Conservation (phyloP, 1,140 invertebrate genomes). For the Eriocheir sinensis region DNA sequence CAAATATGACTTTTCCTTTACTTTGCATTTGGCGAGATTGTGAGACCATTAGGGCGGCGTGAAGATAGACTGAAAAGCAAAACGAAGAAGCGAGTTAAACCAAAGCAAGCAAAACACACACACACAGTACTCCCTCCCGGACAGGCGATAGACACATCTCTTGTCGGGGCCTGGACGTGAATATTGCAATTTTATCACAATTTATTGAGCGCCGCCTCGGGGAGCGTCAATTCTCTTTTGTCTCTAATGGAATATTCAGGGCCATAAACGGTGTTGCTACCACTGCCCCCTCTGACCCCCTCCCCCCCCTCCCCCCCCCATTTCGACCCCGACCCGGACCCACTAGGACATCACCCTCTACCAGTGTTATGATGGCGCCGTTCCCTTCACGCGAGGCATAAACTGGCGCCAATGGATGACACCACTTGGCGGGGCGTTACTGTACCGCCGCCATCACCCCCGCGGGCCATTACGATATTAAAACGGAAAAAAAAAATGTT, state of each 20-base stretch:
- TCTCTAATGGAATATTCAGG: slow-evolving; percentile 2
- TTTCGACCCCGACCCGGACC: no score
- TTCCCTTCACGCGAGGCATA: not conserved
- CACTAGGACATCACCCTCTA: not conserved
- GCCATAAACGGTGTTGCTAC: not conserved
- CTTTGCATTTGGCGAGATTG: no score
- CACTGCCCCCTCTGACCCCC: no score
- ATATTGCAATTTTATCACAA: not conserved
- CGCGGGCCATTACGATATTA: not conserved
- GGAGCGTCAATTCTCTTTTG: not conserved
- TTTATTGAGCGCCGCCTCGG: not conserved
- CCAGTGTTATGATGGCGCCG: not conserved
- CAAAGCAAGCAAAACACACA: no score
- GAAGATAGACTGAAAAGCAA: no score
- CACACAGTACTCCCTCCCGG: no score
- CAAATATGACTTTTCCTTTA: no score
- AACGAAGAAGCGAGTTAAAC: no score
- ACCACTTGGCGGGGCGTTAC: slow-evolving; percentile 8
- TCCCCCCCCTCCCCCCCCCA: no score
- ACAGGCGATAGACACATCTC: no score
- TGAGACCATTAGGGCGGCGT: no score
- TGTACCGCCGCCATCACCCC: not conserved
- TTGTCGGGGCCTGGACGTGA: not conserved
- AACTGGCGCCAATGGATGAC: not conserved
- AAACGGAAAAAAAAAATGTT: no score